Evolutionary conservation across 1,140 invertebrate species (phyloP).

Genomic region (Charaxes varanes): DNA sequence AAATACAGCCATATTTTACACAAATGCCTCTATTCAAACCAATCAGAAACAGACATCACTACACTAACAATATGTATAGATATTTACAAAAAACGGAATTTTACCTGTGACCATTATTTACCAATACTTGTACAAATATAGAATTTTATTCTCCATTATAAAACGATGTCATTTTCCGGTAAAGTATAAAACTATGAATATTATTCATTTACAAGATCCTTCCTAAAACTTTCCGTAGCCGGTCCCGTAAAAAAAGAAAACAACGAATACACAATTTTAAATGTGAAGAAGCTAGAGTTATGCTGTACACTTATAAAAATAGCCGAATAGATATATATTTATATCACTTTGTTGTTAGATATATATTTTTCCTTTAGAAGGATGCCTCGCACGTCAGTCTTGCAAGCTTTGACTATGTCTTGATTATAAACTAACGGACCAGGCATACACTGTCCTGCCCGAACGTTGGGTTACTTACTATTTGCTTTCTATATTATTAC

Average conservation of each 20-base stretch:
- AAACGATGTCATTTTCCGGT: conserved; percentile 23
- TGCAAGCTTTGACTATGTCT: conserved; percentile 51
- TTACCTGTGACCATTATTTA: conserved; percentile 22
- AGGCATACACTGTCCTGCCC: no score
- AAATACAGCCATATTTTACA: conserved; percentile 43
- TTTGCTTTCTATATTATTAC: no score
- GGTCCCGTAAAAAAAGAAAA: conserved; percentile 6
- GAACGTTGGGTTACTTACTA: no score
- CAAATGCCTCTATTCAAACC: conserved; percentile 29
- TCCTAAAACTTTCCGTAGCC: conserved; percentile 11
- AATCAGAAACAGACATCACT: conserved; percentile 25
- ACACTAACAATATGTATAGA: conserved; percentile 21
- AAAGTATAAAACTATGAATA: conserved; percentile 29
- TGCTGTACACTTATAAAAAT: conserved; percentile 48
- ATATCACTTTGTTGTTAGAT: conserved; percentile 47
- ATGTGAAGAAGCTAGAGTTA: conserved; percentile 9
- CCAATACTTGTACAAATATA: conserved; percentile 40
- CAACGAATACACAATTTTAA: neutral
- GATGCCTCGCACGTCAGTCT: conserved; percentile 51
- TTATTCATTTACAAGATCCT: conserved; percentile 17
- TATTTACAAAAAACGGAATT: conserved; percentile 34
- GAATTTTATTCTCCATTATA: conserved; percentile 29
- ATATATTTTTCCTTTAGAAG: conserved; percentile 46
- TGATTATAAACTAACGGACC: conserved; percentile 17
- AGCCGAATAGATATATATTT: conserved; percentile 45